A percentile compares a stretch with the other conserved stretches of the same genome.
Evolutionary conservation across 2,113 vertebrate genomes (phyloP).

Genomic region (Poecile atricapillus): DNA sequence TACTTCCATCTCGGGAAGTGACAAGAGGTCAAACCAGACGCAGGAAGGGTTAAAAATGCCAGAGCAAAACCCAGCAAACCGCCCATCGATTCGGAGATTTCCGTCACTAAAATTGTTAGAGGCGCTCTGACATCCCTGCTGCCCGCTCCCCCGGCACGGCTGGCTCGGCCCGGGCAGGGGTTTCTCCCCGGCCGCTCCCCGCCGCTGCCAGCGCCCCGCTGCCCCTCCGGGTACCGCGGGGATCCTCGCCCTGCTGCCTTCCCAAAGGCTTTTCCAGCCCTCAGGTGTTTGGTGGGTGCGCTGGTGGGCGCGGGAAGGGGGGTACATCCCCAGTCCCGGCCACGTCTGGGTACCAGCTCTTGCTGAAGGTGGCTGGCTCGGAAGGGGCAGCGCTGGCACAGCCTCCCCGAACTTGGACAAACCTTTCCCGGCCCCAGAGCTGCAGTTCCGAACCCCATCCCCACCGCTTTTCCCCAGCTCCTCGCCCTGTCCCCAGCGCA

Average conservation of each 20-base stretch:
- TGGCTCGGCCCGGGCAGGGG: not conserved
- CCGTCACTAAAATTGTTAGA: not conserved
- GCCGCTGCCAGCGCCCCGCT: not conserved
- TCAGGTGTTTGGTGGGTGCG: not conserved
- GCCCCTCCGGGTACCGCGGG: too few species aligned
- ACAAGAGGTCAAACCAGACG: not conserved
- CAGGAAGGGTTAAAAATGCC: slow-evolving; percentile 36
- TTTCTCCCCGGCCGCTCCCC: not conserved
- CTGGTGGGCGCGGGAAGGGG: not conserved
- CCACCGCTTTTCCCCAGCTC: not conserved
- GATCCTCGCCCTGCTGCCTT: too few species aligned
- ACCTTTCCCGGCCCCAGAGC: not conserved
- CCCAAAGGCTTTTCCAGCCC: not conserved
- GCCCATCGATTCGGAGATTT: not conserved
- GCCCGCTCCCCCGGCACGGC: not conserved
- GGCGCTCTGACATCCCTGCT: not conserved
- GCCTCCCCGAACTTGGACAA: too few species aligned
- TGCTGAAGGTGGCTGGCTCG: not conserved
- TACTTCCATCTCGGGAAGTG: not conserved
- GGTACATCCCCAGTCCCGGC: not conserved
- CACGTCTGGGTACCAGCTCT: not conserved
- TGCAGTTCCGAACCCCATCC: not conserved
- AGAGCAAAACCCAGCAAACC: not conserved
- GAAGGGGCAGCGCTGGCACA: not conserved
- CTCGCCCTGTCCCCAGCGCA: not conserved